Base-by-base conservation (phyloP, 2,888 invertebrate species). In the Nymphalis polychloros region DNA sequence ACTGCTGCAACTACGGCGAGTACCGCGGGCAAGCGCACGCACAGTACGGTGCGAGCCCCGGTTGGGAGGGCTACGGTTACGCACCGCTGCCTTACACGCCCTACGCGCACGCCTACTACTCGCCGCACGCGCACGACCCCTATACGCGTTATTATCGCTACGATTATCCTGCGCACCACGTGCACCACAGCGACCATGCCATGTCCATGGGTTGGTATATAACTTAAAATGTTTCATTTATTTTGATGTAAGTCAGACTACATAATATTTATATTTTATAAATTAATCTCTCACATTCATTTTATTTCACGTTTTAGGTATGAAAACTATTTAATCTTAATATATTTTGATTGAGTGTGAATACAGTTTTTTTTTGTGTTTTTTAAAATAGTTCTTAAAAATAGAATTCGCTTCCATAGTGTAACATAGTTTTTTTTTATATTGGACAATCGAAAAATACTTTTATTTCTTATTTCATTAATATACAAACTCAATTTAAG, bases 1-100 rank as follows among this genome's bases (percentile, higher is more conserved):
- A 93, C 81, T 92, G 93, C 87, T 93, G 92, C 87, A 90, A 91
- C 84, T 92, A 91, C 90, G 86, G 87, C 81, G 90, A 90, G 86
- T 90, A 88, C 83, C 90, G 91, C 81, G 87, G 77, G 80, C 79
- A 68, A 77, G 79, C 81, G 82, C 84, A 81, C 80, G 85, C 82
- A 76, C 82, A 83, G 80, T 86, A 85, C 81, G 81, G 79, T 81
- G 83, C 83, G 79, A 80, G 80, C 78, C 75, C 76, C 63, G 80
- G 79, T 75, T 88, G 87, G 86, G 87, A 85, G 57, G 84, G 84
- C 77, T 86, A 86, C 83, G 79, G 81, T 80, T 89, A 88, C 80
- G 84, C 87, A 84, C 77, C 77, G 72, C 72, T 77, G 77, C 78
- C 79, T 70, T 80, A 81, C 79, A 78, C 79, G 75, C 79, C 80